Evolutionary conservation across 2,797 vertebrate species (phyloP).

Genomic region (Xenopus petersii): DNA sequence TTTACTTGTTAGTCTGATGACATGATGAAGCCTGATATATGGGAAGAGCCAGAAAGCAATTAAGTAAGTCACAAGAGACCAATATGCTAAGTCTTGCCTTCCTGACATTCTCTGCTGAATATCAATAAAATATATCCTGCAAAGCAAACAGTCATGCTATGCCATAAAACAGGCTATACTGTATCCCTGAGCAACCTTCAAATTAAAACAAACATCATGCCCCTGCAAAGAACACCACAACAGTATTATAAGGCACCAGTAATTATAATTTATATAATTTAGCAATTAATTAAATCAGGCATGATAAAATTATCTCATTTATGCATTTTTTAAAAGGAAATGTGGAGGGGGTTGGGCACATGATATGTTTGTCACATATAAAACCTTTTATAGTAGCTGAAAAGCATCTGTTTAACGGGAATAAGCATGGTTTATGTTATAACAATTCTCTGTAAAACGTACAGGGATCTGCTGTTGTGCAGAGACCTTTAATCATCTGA

Average conservation of each 20-base stretch:
- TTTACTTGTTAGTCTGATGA: constrained; percentile 40
- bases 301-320: too few relatives aligned
- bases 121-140: constrained; percentile 35
- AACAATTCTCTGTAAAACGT: too few relatives aligned
- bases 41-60: constrained; percentile 34
- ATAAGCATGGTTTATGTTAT: too few relatives aligned
- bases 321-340: too few relatives aligned
- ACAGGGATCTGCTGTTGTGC: too few relatives aligned
- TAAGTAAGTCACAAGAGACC: constrained; percentile 22
- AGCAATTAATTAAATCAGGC: too few relatives aligned
- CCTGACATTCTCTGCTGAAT: constrained; percentile 23
- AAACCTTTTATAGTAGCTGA: too few relatives aligned
- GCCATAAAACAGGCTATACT: neutral
- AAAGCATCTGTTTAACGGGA: too few relatives aligned
- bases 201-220: neutral
- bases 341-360: too few relatives aligned
- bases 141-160: neutral
- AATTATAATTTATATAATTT: neutral
- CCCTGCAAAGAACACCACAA: neutral
- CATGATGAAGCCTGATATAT: constrained; percentile 38
- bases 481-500: too few relatives aligned
- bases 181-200: neutral
- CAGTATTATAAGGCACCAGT: neutral
- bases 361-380: too few relatives aligned
- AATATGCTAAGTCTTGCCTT: constrained; percentile 8